These are phyloP conservation scores for Drepanosiphum platanoidis DNA, from an alignment of 2,888 invertebrate species.

Conservation along the genomic window DNA sequence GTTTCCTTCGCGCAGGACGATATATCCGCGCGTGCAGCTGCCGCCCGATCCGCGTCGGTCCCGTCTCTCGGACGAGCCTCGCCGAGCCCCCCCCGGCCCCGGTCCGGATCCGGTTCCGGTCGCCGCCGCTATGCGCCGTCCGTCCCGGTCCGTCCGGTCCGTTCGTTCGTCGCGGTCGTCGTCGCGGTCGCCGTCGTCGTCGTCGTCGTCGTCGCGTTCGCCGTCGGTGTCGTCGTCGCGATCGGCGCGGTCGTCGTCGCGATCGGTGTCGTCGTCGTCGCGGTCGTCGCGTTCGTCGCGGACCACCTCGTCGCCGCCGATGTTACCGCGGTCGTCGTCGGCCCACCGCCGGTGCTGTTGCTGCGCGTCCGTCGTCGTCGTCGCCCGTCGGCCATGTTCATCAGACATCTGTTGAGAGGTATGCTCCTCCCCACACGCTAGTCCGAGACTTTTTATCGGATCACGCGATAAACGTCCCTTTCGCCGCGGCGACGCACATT, in stretches of 20 bases:
- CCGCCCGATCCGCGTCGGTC: background rate
- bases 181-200: background rate
- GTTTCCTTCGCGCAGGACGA: no score
- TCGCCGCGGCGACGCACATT: background rate
- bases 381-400: conserved; percentile 38
- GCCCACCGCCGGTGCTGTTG: conserved; percentile 13
- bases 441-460: background rate
- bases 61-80: no score
- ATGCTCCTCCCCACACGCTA: background rate
- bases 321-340: background rate
- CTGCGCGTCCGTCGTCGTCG: background rate
- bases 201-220: background rate
- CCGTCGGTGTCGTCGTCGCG: background rate
- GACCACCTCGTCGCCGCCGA: background rate
- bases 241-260: background rate
- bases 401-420: conserved; percentile 60
- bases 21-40: no score
- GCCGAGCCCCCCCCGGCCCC: background rate
- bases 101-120: background rate
- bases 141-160: conserved; percentile 13
- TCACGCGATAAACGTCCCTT: background rate
- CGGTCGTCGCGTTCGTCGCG: background rate
- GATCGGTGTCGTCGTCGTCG: background rate
- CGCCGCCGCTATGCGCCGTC: conserved; percentile 22
- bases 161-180: background rate